Evolutionary conservation across 1,140 invertebrate species (phyloP).

Genomic region (Achroia grisella): DNA sequence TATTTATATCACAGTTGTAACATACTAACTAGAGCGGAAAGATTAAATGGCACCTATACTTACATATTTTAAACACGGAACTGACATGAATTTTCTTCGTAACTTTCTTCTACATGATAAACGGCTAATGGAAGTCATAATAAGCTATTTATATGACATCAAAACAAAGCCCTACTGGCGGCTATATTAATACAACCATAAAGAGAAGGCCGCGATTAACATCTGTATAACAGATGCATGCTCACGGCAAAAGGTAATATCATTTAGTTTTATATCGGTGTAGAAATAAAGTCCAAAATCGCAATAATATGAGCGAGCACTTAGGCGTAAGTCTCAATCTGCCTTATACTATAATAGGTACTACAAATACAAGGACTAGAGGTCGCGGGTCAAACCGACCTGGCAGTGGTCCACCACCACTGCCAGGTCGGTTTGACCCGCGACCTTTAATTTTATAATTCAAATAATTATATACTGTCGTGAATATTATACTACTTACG

Average conservation of each 20-base stretch:
- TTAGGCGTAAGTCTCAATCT: background rate
- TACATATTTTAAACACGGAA: slow-evolving; percentile 27
- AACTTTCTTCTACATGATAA: slow-evolving; percentile 16
- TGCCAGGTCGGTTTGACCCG: slow-evolving; percentile 13
- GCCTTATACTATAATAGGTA: too few species aligned
- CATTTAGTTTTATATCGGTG: background rate
- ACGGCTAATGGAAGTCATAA: slow-evolving; percentile 26
- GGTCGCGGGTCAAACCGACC: slow-evolving; percentile 22
- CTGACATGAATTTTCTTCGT: slow-evolving; percentile 31
- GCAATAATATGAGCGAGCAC: background rate
- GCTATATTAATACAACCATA: slow-evolving; percentile 37
- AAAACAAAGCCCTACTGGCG: slow-evolving; percentile 36
- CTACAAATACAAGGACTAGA: slow-evolving; percentile 3
- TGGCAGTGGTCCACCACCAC: slow-evolving; percentile 7
- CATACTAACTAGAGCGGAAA: slow-evolving; percentile 1
- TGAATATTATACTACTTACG: too few species aligned
- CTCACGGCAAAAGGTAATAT: background rate
- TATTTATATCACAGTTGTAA: too few species aligned
- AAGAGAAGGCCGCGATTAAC: slow-evolving; percentile 40
- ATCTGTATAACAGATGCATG: slow-evolving; percentile 39
- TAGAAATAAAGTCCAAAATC: slow-evolving; percentile 2
- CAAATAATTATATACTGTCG: too few species aligned
- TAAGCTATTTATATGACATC: slow-evolving; percentile 48
- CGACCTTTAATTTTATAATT: slow-evolving; percentile 19
- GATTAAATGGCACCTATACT: background rate